Percentiles rank a stretch among this genome's conserved stretches.
Evolutionary conservation across 2,888 invertebrate genomes (phyloP).

Genomic region (Cephus pulcher): DNA sequence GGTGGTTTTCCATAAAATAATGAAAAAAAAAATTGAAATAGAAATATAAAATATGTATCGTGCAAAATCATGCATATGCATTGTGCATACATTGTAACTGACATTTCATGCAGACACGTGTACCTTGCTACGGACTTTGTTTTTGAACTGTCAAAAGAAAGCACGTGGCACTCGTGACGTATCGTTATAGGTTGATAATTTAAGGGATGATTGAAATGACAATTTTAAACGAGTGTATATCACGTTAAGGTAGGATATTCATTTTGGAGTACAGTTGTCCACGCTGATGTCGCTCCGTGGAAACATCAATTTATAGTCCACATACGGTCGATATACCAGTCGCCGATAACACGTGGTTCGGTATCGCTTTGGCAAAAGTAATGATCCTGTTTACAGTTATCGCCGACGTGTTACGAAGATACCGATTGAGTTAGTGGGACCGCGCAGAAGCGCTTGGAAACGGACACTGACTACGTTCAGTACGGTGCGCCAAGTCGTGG

Average conservation of each 20-base stretch:
- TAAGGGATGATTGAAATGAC: neutral
- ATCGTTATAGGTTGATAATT: too few relatives aligned
- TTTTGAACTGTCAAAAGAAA: too few relatives aligned
- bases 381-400: conserved; percentile 54
- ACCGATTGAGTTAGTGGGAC: conserved; percentile 50
- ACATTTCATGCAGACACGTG: too few relatives aligned
- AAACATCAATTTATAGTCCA: conserved; percentile 40
- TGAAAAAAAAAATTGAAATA: too few relatives aligned
- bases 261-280: neutral
- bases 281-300: neutral
- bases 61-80: too few relatives aligned
- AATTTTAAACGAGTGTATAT: neutral
- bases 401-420: conserved; percentile 46
- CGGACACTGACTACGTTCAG: conserved; percentile 26
- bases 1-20: too few relatives aligned
- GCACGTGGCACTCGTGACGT: too few relatives aligned
- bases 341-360: conserved; percentile 40
- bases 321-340: conserved; percentile 36
- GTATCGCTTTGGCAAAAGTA: conserved; percentile 49
- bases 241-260: neutral
- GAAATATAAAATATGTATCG: too few relatives aligned
- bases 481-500: conserved; percentile 14
- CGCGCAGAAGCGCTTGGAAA: conserved; percentile 32
- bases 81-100: too few relatives aligned
- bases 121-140: too few relatives aligned